Conservation (phyloP, 1,140 invertebrate genomes). For the Drosophila nasuta region DNA sequence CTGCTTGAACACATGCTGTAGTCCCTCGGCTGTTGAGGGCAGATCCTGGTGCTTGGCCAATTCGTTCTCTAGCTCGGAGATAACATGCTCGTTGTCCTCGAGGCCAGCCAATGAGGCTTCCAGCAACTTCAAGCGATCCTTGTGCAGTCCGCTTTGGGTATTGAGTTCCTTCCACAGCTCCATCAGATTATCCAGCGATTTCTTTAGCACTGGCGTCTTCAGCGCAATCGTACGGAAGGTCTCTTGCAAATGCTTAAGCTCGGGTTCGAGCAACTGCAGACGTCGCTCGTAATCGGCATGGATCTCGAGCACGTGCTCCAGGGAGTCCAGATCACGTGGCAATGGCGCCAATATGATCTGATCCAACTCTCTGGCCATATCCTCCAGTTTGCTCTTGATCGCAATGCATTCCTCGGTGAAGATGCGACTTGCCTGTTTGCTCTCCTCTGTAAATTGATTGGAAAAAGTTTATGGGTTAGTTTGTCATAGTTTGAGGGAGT, state of each 20-base stretch:
- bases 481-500: background rate
- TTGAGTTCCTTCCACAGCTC: conserved; percentile 93
- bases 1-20: conserved; percentile 87
- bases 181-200: conserved; percentile 93
- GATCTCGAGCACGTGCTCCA: conserved; percentile 94
- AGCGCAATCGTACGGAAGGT: conserved; percentile 92
- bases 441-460: conserved; percentile 89
- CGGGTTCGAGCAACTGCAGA: conserved; percentile 89
- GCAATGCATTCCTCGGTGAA: conserved; percentile 94
- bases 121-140: conserved; percentile 91
- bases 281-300: conserved; percentile 95
- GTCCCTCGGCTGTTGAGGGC: conserved; percentile 91
- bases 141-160: conserved; percentile 82
- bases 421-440: conserved; percentile 93
- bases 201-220: conserved; percentile 96
- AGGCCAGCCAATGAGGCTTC: conserved; percentile 95
- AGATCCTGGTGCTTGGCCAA: conserved; percentile 93
- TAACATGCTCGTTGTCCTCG: conserved; percentile 94
- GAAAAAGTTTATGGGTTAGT: background rate
- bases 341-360: conserved; percentile 92
- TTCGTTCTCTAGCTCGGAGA: conserved; percentile 96
- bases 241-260: conserved; percentile 93
- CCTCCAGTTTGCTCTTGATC: conserved; percentile 93
- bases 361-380: conserved; percentile 93
- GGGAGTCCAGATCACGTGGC: conserved; percentile 92